Evolutionary conservation across 2,797 vertebrate genomes (phyloP), one percentile per base, ranked within the genome.

Genomic region (Spea hammondii): DNA sequence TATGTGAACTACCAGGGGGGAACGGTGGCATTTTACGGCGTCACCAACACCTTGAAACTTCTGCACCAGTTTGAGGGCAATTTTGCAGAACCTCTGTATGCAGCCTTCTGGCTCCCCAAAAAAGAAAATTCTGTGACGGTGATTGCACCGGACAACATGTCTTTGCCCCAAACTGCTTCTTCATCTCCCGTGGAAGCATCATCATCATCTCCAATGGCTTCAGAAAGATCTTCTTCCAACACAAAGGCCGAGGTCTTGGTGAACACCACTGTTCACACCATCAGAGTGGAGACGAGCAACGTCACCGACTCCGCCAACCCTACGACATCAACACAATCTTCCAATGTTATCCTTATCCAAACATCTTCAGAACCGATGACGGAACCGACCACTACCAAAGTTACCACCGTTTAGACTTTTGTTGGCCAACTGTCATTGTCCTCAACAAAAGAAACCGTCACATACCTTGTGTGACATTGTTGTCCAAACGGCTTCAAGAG

Each of bases 61-160:
- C 85, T 94, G 67, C 91, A 95, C 67, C 69, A 86, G 70, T 94
- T 91, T 84, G 72, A 88, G 45, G 85, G 89, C 0, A 89, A 92
- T 70, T 94, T 96, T 85, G 85, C 86, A 4, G 93, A 96, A 85
- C 91, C 91, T 0, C 87, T 95, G 1, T 95, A 94, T 64, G 89
- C 91, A 0, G 91, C 92, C 0, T 92, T 94, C 87, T 95, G 93
- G 92, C 85, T 96, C 70, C 88, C 94, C 8, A 96, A 95, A 87
- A 95, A 95, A 83, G 95, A 95, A 83, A 95, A 92, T 0, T 12
- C 88, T 0, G 87, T 94, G 46, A 83, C 79, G 54, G 84, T 88
- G 65, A 76, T 67, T 9, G 74, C 84, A 12, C 80, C 86, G 62
- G 57, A 83, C 59, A 85, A 88, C 75, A 83, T 83, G 60, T 67